Base-by-base conservation (phyloP, 2,888 invertebrate species). In the Nematopogon swammerdamellus region DNA sequence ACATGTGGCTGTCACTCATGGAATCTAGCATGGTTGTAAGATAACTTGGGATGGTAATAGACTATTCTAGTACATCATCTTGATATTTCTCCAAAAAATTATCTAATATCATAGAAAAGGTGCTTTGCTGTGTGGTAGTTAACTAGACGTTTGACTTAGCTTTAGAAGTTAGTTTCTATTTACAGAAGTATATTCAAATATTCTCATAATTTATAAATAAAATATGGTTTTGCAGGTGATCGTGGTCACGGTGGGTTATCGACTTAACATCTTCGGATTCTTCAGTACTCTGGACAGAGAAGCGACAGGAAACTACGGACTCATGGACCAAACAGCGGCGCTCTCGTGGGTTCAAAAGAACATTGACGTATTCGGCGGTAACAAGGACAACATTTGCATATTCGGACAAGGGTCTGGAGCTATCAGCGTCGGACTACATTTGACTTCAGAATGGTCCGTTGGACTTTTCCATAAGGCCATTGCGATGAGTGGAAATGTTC, bases 351-450 rank as follows among this genome's bases (percentile, higher is more conserved):
- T 92, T 0, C 87, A 88, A 58, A 84, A 82, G 54, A 90, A 89
- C 60, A 91, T 92, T 14, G 83, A 83, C 51, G 68, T 75, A 43
- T 92, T 92, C 59, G 88, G 88, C 2, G 92, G 92, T 0, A 85
- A 91, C 56, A 82, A 87, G 0, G 82, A 85, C 19, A 89, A 90
- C 54, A 85, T 92, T 11, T 87, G 88, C 50, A 77, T 92, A 47
- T 88, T 89, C 69, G 92, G 92, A 0, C 91, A 92, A 60, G 89
- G 89, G 43, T 84, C 91, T 0, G 92, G 92, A 0, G 90, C 89
- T 1, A 82, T 88, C 2, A 91, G 92, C 62, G 87, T 89, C 3
- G 89, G 88, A 0, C 69, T 92, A 1, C 92, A 92, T 65, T 73
- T 91, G 63, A 73, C 89, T 25, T 86, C 87, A 2, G 77, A 83